Evolutionary conservation across 1,140 invertebrate species (phyloP), one percentile per base, ranked within the genome.

Genomic region (Galleria mellonella): DNA sequence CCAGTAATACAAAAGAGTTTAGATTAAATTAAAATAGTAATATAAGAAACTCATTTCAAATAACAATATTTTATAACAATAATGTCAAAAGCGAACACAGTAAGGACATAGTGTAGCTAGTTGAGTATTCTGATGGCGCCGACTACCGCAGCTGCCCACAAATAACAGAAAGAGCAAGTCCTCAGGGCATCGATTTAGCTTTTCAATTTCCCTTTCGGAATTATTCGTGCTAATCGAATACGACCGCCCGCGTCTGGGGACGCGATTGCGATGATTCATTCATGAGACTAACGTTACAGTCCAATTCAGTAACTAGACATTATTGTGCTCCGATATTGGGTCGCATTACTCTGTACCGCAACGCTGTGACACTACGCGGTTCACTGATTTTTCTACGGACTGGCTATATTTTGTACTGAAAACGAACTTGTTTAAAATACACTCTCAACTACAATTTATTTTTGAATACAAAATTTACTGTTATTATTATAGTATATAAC

Each of bases 121-220:
- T 78, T 83, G 61, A 56, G 67, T 83, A 83, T 83, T 79, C 77
- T 48, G 54, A 28, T 33, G 45, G 44, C 65, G 60, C 51, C 48
- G 37, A 23, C n/a, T n/a, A 49, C 61, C 55, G 58, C 55, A 60
- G 51, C 44, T 55, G 55, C 58, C 75, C 69, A 65, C 74, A 75
- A 76, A 77, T 78, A 81, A 76, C 77, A 83, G 79, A 82, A 84
- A 82, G 79, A 84, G 79, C 73, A 72, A 72, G 69, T 84, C 81
- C 81, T 81, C 59, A 56, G 77, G 77, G 81, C 71, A 78, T 81
- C 75, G 72, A 75, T 77, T 76, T 69, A 78, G 77, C 75, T 82
- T 81, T 82, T 84, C 81, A 82, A 84, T 82, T 82, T 84, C 81
- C 81, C 74, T 84, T 84, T 82, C 74, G 72, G 72, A 81, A 82